These are phyloP conservation scores for Aulostomus chinensis DNA, from an alignment of 2,797 vertebrate genomes.

Conservation along the genomic window DNA sequence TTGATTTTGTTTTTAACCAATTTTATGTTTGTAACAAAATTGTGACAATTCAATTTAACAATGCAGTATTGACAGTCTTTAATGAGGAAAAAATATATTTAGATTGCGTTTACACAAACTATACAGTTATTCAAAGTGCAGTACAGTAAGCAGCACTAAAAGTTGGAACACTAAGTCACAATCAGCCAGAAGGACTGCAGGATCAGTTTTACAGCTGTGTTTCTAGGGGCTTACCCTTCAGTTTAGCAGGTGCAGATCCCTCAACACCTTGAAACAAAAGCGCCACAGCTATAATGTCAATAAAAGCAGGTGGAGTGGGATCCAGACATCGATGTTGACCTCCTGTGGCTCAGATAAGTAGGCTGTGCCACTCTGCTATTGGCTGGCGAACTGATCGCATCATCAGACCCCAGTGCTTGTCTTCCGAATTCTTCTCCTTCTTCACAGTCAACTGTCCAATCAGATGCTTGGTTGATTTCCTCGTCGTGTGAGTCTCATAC, in stretches of 20 bases:
- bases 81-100: too few relatives aligned
- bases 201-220: too few relatives aligned
- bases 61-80: too few relatives aligned
- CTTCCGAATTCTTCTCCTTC: constrained; percentile 62
- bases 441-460: constrained; percentile 74
- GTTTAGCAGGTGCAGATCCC: neutral
- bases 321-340: neutral
- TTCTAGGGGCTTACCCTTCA: too few relatives aligned
- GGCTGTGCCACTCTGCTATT: constrained; percentile 75
- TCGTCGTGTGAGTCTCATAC: constrained; percentile 57
- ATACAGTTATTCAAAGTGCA: too few relatives aligned
- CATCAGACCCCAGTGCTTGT: constrained; percentile 81
- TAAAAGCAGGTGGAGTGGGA: neutral
- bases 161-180: too few relatives aligned
- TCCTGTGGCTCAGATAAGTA: constrained; percentile 54
- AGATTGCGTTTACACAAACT: too few relatives aligned
- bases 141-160: too few relatives aligned
- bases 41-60: too few relatives aligned
- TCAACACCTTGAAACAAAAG: neutral
- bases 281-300: neutral
- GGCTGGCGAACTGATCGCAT: constrained; percentile 79
- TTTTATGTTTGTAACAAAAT: too few relatives aligned
- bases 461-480: constrained; percentile 65
- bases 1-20: too few relatives aligned
- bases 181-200: too few relatives aligned